phyloP scores from a whole-genome alignment of 2,888 invertebrate species.

The Exephanes ischioxanthus region DNA sequence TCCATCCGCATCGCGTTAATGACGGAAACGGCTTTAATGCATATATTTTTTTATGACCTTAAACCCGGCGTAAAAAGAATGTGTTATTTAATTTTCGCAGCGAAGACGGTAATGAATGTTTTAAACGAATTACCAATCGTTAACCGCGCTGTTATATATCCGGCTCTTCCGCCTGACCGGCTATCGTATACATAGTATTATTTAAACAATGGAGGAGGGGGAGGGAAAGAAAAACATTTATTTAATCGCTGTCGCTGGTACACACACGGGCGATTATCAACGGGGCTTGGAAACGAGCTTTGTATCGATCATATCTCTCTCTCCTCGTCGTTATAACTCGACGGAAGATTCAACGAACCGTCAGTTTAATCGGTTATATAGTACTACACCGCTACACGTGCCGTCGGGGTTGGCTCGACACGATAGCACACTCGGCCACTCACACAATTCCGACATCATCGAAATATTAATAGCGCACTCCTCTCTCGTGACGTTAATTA shows the following conservation, averaged over 20 bases:
- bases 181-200: slow-evolving; percentile 1
- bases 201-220: background rate
- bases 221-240: slow-evolving; percentile 12
- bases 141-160: background rate
- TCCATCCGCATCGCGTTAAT: background rate
- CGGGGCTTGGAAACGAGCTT: slow-evolving; percentile 37
- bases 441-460: slow-evolving; percentile 36
- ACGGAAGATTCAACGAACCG: slow-evolving; percentile 49
- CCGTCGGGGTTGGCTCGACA: slow-evolving; percentile 24
- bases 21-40: slow-evolving; percentile 24
- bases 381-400: slow-evolving; percentile 46
- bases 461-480: slow-evolving; percentile 42
- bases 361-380: slow-evolving; percentile 39
- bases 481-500: slow-evolving; percentile 39
- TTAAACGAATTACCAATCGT: slow-evolving; percentile 5
- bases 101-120: background rate
- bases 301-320: slow-evolving; percentile 44
- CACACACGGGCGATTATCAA: slow-evolving; percentile 35
- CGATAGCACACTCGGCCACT: slow-evolving; percentile 21
- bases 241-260: slow-evolving; percentile 18
- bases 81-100: background rate
- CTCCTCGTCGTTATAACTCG: slow-evolving; percentile 28
- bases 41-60: background rate
- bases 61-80: background rate
- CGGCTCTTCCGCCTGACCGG: background rate